Percentiles rank a stretch among this genome's conserved stretches.
phyloP scores from a whole-genome alignment of 2,797 vertebrate species.

The Lycodopsis pacificus region DNA sequence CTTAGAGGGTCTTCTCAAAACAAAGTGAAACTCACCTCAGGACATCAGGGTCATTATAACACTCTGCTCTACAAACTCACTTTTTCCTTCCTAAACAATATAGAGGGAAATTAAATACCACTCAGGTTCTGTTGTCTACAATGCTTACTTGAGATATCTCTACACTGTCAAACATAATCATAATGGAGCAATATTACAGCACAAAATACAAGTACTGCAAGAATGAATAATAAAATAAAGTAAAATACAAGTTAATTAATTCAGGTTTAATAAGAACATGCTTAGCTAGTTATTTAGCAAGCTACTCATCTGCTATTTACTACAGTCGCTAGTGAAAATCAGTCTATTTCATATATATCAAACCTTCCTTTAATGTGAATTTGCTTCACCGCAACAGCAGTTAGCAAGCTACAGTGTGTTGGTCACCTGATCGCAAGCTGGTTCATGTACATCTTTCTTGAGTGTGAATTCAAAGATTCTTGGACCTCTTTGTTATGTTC shows the following conservation, averaged over 20 bases:
- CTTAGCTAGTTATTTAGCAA: too few relatives aligned
- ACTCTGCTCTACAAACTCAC: constrained; percentile 16
- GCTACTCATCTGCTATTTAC: too few relatives aligned
- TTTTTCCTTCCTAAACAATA: constrained; percentile 32
- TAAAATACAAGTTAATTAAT: too few relatives aligned
- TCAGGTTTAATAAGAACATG: too few relatives aligned
- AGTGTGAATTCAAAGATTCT: neutral
- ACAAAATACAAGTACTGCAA: too few relatives aligned
- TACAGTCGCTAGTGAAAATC: neutral
- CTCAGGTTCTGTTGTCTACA: constrained; percentile 29
- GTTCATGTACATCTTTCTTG: neutral
- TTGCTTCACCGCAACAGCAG: neutral
- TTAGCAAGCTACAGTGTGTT: neutral
- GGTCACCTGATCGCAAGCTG: neutral
- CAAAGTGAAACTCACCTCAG: constrained; percentile 52
- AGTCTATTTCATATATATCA: neutral
- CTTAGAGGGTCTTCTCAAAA: constrained; percentile 48
- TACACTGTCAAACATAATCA: too few relatives aligned
- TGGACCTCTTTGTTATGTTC: neutral
- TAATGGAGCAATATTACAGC: too few relatives aligned
- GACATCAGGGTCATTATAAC: constrained; percentile 50
- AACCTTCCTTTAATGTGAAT: neutral
- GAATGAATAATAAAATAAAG: too few relatives aligned
- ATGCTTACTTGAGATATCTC: neutral
- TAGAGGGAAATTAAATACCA: neutral